Evolutionary conservation across 2,888 invertebrate genomes (phyloP), one percentile per base, ranked within the genome.

Genomic region (Tipula lateralis): DNA sequence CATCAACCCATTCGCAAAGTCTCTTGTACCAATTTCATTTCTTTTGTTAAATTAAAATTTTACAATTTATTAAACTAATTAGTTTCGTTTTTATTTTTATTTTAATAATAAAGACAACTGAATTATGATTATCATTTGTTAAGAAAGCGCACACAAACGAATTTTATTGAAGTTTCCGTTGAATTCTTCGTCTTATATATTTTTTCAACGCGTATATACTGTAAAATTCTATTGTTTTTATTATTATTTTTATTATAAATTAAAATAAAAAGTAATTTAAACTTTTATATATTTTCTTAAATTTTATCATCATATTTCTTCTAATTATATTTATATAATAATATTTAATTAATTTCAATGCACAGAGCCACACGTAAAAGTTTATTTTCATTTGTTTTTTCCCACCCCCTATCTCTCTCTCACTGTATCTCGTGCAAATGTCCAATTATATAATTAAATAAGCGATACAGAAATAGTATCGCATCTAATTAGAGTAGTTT

Each of bases 61-160:
- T 66, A 66, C 66, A 66, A 66, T 66, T 66, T 66, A 66, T 66
- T 66, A 19, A 66, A 66, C 66, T 24, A 66, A 66, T 66, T 66
- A 66, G 66, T 66, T 66, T 66, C 66, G 24, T 66, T 24, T 44
- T 44, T 44, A 2, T n/a, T 39, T n/a, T 24, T 66, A 24, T 66
- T 66, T 50, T 50, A 16, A 16, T 19, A 50, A 66, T 24, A 66
- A 66, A 66, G 66, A 24, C n/a, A 66, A 66, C 24, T 66, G 66
- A 24, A 66, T 66, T 66, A 66, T 66, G 24, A 24, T 24, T 66
- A 24, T 66, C 7, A 66, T 66, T 66, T 66, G 66, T 66, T 2
- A 66, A 9, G 66, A 24, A 66, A 66, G 24, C 66, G 24, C 66
- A 66, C n/a, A 44, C 44, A 44, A 44, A 44, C 44, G 44, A 44